Percentiles rank a stretch among this genome's conserved stretches.
These are phyloP conservation scores for Hypercompe scribonia DNA, from an alignment of 2,888 invertebrate species.

Conservation along the genomic window DNA sequence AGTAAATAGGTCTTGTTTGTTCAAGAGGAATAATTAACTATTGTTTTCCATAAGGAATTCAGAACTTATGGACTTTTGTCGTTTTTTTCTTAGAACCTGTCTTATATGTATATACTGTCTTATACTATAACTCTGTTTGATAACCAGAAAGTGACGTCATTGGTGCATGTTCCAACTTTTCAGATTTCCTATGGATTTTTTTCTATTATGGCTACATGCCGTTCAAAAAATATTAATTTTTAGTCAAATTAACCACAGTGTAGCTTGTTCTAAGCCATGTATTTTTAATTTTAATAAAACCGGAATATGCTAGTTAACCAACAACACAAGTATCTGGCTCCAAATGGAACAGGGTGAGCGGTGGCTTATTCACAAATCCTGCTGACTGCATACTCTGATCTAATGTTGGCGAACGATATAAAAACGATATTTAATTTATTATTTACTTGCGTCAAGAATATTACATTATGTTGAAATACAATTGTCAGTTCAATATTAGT, in stretches of 20 bases:
- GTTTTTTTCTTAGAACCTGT: no score
- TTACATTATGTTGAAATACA: no score
- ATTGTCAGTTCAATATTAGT: no score
- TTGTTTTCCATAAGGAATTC: no score
- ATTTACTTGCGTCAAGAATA: no score
- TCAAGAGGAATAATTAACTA: no score
- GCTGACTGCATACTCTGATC: conserved; percentile 67
- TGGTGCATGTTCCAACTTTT: no score
- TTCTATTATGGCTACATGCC: neutral
- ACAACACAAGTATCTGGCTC: conserved; percentile 69
- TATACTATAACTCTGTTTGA: no score
- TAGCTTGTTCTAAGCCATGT: neutral
- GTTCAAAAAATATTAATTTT: no score
- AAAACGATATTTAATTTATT: conserved; percentile 35
- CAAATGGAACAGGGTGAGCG: conserved; percentile 74
- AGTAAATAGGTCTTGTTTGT: no score
- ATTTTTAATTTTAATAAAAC: conserved; percentile 64
- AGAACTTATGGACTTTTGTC: no score
- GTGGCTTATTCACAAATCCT: conserved; percentile 81
- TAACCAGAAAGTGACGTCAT: neutral
- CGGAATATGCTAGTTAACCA: conserved; percentile 58
- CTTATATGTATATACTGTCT: no score
- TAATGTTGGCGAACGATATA: conserved; percentile 51
- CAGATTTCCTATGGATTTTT: neutral
- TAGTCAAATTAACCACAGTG: neutral